phyloP scores from a whole-genome alignment of 2,888 invertebrate genomes.

The Pterobdella sp. region DNA sequence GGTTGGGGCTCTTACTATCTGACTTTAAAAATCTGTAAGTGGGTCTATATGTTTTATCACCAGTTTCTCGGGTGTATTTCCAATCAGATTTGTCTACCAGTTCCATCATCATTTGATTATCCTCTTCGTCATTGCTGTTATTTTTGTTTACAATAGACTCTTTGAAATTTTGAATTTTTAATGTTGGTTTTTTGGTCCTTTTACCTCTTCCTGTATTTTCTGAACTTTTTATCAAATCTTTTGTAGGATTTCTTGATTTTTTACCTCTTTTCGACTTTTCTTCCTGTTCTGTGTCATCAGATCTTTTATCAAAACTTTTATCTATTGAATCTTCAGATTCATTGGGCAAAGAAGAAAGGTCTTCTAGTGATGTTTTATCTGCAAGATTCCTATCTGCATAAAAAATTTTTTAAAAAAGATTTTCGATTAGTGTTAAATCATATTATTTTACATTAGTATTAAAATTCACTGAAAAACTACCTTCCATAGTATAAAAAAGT shows the following conservation, averaged over 20 bases:
- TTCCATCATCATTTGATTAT: background rate
- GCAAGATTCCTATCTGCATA: no score
- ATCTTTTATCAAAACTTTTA: background rate
- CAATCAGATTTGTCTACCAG: constrained; percentile 10
- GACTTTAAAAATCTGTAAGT: background rate
- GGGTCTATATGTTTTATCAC: constrained; percentile 19
- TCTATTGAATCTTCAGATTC: background rate
- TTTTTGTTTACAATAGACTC: background rate
- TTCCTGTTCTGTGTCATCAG: background rate
- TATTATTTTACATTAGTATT: no score
- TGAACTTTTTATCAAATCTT: background rate
- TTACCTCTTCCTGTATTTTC: constrained; percentile 28
- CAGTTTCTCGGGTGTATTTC: constrained; percentile 10
- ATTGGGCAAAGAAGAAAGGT: background rate
- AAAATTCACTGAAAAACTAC: no score
- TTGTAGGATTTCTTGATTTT: background rate
- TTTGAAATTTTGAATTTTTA: constrained; percentile 2
- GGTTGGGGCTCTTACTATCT: background rate
- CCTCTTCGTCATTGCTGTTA: background rate
- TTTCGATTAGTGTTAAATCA: no score
- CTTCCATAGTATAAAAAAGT: no score
- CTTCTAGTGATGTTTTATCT: no score
- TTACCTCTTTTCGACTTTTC: background rate
- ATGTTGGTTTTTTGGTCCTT: constrained; percentile 18
- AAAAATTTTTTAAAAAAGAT: no score